phyloP scores from a whole-genome alignment of 2,888 invertebrate genomes.

The Rhyacophila evoluta region DNA sequence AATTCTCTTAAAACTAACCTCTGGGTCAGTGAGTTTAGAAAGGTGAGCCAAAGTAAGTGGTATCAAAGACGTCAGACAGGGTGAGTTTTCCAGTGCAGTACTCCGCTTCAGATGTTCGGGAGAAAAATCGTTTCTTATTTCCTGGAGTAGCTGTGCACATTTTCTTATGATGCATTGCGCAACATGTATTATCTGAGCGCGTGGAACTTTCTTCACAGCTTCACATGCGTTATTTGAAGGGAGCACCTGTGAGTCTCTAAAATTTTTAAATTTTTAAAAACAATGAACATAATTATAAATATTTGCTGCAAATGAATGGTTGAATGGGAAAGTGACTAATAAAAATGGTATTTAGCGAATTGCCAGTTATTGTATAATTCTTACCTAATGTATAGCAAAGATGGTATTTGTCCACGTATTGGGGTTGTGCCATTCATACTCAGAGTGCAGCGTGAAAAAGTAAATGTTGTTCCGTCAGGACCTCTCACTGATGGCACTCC shows the following conservation, averaged over 20 bases:
- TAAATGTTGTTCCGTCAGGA: conserved; percentile 91
- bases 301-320: too few relatives aligned
- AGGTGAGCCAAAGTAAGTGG: conserved; percentile 89
- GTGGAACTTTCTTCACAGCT: conserved; percentile 36
- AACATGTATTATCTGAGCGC: conserved; percentile 69
- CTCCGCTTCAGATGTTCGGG: conserved; percentile 64
- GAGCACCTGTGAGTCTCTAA: neutral
- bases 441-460: conserved; percentile 90
- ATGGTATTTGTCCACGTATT: conserved; percentile 94
- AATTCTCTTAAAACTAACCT: conserved; percentile 74
- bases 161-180: conserved; percentile 83
- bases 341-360: too few relatives aligned
- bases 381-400: conserved; percentile 89
- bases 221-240: neutral
- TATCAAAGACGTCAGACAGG: conserved; percentile 80
- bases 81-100: conserved; percentile 62
- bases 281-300: too few relatives aligned
- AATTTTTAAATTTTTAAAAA: too few relatives aligned
- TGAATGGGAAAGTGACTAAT: too few relatives aligned
- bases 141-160: conserved; percentile 80
- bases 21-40: conserved; percentile 84
- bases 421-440: conserved; percentile 98
- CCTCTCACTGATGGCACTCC: conserved; percentile 90
- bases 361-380: too few relatives aligned
- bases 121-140: conserved; percentile 77